Percentiles rank a stretch among this genome's conserved stretches.
Conservation (phyloP, 2,797 vertebrate genomes). For the Gadopsis marmoratus region DNA sequence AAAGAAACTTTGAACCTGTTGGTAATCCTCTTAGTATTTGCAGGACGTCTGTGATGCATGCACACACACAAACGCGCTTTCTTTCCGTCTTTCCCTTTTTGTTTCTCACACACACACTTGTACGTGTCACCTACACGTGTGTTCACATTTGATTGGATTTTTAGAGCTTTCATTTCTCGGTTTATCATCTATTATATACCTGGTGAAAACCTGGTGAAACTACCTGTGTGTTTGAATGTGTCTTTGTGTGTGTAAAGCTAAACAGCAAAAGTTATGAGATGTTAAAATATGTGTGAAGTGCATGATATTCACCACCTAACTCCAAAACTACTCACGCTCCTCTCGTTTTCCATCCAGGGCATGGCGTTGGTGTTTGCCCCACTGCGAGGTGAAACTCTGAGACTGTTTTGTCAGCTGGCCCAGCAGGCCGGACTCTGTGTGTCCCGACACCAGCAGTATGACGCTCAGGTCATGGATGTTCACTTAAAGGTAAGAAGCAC, state of each 20-base stretch:
- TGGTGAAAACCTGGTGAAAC: constrained; percentile 52
- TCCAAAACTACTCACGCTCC: neutral
- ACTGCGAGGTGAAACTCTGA: constrained; percentile 92
- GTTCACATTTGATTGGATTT: constrained; percentile 44
- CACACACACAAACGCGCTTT: constrained; percentile 8
- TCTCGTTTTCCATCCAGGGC: constrained; percentile 85
- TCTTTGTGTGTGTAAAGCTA: constrained; percentile 15
- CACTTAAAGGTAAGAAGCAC: constrained; percentile 90
- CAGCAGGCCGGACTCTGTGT: constrained; percentile 91
- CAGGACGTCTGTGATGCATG: constrained; percentile 67
- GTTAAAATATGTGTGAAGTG: neutral
- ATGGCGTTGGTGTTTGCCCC: constrained; percentile 95
- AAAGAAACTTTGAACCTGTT: constrained; percentile 87
- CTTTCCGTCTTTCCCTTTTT: constrained; percentile 2
- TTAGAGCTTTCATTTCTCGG: constrained; percentile 58
- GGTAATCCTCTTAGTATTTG: constrained; percentile 85
- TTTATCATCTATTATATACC: constrained; percentile 77
- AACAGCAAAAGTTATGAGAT: neutral
- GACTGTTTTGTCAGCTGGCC: constrained; percentile 94
- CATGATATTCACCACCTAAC: neutral
- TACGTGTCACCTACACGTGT: constrained; percentile 29
- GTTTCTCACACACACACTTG: constrained; percentile 10
- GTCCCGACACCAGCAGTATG: constrained; percentile 95
- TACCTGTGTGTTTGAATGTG: neutral
- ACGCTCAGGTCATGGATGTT: constrained; percentile 94